These are phyloP conservation scores for Agrilus planipennis DNA, from an alignment of 1,140 invertebrate genomes.

Conservation along the genomic window DNA sequence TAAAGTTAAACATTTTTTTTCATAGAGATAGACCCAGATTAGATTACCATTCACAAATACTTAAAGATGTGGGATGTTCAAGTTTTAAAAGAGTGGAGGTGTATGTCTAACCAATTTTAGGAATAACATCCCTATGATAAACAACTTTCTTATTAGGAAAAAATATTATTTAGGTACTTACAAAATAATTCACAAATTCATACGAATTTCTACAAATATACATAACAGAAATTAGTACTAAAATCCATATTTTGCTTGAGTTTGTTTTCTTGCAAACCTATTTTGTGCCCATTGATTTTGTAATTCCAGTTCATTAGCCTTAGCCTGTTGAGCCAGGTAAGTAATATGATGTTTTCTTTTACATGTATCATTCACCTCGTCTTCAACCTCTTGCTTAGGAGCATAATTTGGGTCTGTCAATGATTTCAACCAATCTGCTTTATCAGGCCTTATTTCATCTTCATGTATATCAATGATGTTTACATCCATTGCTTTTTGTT, in stretches of 20 bases:
- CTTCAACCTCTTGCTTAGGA: constrained; percentile 39
- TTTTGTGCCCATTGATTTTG: constrained; percentile 91
- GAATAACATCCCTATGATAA: no score
- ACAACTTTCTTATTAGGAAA: no score
- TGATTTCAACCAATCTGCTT: constrained; percentile 69
- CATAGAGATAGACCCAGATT: no score
- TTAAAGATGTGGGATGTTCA: no score
- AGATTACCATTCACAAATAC: no score
- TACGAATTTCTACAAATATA: no score
- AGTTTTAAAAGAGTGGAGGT: no score
- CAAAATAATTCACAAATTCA: no score
- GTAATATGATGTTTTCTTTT: constrained; percentile 91
- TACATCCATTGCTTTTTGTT: constrained; percentile 18
- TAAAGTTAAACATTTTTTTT: no score
- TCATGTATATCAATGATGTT: constrained; percentile 63
- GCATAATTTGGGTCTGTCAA: constrained; percentile 53
- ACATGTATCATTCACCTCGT: constrained; percentile 53
- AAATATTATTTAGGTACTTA: no score
- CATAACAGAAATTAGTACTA: no score
- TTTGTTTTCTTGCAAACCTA: constrained; percentile 67
- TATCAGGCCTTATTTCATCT: constrained; percentile 67
- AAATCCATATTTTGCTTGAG: constrained; percentile 83
- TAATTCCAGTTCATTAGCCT: constrained; percentile 84
- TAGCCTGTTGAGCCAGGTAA: constrained; percentile 79
- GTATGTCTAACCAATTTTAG: no score